These are phyloP conservation scores for Coendou prehensilis DNA, from an alignment of 2,797 vertebrate genomes.

Conservation along the genomic window DNA sequence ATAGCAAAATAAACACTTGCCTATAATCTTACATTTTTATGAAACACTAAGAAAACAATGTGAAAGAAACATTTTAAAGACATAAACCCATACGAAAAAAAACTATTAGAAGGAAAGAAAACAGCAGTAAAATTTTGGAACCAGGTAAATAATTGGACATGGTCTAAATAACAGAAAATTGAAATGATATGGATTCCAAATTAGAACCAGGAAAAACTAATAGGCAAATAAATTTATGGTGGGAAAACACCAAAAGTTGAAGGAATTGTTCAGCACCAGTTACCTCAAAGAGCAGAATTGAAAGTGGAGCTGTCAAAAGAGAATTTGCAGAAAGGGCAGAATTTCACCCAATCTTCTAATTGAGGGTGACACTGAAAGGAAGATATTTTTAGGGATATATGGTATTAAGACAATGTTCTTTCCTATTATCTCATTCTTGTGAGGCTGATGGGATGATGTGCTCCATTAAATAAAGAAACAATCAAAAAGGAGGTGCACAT, in stretches of 20 bases:
- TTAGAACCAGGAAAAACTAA: conserved; percentile 11
- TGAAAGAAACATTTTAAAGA: not conserved
- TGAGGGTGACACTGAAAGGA: not conserved
- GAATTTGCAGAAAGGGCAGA: not conserved
- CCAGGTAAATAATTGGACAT: not conserved
- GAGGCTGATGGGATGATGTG: not conserved
- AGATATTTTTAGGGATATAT: not conserved
- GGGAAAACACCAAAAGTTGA: not conserved
- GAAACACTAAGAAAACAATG: not conserved
- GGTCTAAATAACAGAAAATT: not conserved
- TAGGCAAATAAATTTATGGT: not conserved
- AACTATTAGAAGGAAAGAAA: not conserved
- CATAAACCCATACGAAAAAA: not conserved
- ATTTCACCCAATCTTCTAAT: not conserved
- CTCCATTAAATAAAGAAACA: conserved; percentile 14
- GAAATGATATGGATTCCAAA: not conserved
- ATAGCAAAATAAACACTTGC: not conserved
- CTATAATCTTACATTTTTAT: not conserved
- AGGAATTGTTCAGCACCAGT: not conserved
- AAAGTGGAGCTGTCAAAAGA: not conserved
- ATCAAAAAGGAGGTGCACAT: not conserved
- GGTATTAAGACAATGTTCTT: not conserved
- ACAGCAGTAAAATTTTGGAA: not conserved
- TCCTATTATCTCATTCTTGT: not conserved
- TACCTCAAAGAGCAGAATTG: not conserved